Conservation (phyloP, 2,888 invertebrate species). For the Steinernema scapterisci region DNA sequence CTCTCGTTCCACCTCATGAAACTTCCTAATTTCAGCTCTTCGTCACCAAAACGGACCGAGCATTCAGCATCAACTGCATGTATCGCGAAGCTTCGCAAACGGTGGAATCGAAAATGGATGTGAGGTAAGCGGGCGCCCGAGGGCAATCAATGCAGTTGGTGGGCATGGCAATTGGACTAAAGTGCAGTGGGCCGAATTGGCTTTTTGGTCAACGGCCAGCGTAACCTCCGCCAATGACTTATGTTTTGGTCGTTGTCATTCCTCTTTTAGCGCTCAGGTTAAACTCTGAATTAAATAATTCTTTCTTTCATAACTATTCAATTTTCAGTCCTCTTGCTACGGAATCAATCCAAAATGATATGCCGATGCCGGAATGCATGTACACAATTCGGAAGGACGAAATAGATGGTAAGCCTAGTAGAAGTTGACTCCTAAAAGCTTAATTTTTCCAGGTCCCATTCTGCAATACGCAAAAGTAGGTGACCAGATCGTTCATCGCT, state of each 20-base stretch:
- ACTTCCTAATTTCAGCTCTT: slow-evolving; percentile 52
- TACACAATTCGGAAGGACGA: slow-evolving; percentile 67
- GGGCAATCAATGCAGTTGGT: not conserved
- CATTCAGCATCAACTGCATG: slow-evolving; percentile 67
- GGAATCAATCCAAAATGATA: slow-evolving; percentile 53
- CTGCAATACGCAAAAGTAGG: slow-evolving; percentile 65
- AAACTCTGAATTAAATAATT: not conserved
- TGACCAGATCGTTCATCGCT: slow-evolving; percentile 67
- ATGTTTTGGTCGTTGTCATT: not conserved
- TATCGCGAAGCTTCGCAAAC: slow-evolving; percentile 61
- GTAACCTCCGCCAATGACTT: not conserved
- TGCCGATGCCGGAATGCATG: slow-evolving; percentile 64
- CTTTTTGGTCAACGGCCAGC: not conserved
- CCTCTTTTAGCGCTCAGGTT: not conserved
- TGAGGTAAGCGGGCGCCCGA: slow-evolving; percentile 54
- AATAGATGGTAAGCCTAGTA: no score
- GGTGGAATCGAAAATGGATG: slow-evolving; percentile 61
- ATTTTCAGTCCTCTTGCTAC: slow-evolving; percentile 63
- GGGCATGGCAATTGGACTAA: not conserved
- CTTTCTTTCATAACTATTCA: not conserved
- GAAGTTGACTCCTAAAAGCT: no score
- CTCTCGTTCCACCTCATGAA: not conserved
- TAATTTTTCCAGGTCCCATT: no score
- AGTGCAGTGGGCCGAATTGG: not conserved
- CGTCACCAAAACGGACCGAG: slow-evolving; percentile 66